Conservation (phyloP, 2,113 vertebrate genomes). For the Propithecus coquereli region DNA sequence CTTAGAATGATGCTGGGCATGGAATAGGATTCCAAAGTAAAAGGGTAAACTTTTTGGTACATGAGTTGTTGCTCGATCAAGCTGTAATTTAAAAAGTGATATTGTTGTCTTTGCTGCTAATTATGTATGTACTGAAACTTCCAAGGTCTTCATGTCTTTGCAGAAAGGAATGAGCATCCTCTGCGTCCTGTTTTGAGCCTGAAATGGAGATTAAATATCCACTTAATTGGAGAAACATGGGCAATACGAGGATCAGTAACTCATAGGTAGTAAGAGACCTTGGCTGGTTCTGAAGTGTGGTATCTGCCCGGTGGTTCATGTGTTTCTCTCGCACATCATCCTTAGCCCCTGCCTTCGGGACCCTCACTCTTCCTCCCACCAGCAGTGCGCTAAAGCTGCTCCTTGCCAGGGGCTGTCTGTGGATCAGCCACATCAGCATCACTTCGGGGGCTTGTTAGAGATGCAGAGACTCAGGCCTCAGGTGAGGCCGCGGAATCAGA, state of each 20-base stretch:
- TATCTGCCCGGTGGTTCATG: rapidly evolving
- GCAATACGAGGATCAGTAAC: background rate
- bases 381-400: background rate
- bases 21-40: background rate
- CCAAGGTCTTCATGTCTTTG: background rate
- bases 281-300: background rate
- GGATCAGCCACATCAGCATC: background rate
- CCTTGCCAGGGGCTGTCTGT: background rate
- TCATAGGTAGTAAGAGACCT: background rate
- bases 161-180: background rate
- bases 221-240: background rate
- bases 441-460: background rate
- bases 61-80: background rate
- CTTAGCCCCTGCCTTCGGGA: background rate
- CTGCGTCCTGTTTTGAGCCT: background rate
- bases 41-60: background rate
- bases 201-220: background rate
- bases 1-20: background rate
- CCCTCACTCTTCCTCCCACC: background rate
- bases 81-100: background rate
- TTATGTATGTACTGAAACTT: background rate
- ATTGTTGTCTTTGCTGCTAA: background rate
- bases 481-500: background rate
- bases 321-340: background rate
- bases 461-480: background rate